These are phyloP conservation scores for Zophobas morio DNA, from an alignment of 1,140 invertebrate genomes.

Conservation along the genomic window DNA sequence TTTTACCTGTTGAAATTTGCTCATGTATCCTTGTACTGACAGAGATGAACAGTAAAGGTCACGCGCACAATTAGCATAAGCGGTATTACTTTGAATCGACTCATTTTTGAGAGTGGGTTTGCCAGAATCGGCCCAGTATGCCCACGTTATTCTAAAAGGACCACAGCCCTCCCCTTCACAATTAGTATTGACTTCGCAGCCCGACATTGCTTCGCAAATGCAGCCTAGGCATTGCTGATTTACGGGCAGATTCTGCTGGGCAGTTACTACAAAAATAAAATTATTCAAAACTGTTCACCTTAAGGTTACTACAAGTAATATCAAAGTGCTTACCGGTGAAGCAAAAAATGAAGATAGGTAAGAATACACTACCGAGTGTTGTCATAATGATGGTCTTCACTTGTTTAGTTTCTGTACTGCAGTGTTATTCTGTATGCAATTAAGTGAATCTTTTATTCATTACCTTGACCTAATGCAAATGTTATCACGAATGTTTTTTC, in stretches of 20 bases:
- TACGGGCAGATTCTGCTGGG: constrained; percentile 68
- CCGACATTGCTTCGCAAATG: constrained; percentile 86
- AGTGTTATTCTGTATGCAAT: constrained; percentile 12
- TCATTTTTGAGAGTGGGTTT: constrained; percentile 80
- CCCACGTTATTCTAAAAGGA: constrained; percentile 88
- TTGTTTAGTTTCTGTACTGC: not conserved
- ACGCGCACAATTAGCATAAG: constrained; percentile 80
- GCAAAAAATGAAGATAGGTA: not conserved
- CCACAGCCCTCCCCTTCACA: constrained; percentile 85
- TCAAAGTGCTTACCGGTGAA: constrained; percentile 9
- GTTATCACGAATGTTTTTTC: constrained; percentile 15
- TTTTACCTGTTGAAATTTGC: constrained; percentile 79
- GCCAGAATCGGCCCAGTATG: constrained; percentile 88
- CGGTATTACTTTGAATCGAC: constrained; percentile 67
- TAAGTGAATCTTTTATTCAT: constrained; percentile 12
- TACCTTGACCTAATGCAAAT: constrained; percentile 24
- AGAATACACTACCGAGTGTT: not conserved
- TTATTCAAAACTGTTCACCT: not conserved
- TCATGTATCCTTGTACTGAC: constrained; percentile 85
- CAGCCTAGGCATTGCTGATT: constrained; percentile 86
- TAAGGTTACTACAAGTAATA: not conserved
- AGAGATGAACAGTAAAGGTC: constrained; percentile 84
- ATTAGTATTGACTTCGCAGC: constrained; percentile 77
- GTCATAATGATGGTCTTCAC: constrained; percentile 13
- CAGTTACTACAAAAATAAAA: constrained; percentile 2